phyloP scores from a whole-genome alignment of 1,140 invertebrate species.

The Pseudomyrmex cubaensis region DNA sequence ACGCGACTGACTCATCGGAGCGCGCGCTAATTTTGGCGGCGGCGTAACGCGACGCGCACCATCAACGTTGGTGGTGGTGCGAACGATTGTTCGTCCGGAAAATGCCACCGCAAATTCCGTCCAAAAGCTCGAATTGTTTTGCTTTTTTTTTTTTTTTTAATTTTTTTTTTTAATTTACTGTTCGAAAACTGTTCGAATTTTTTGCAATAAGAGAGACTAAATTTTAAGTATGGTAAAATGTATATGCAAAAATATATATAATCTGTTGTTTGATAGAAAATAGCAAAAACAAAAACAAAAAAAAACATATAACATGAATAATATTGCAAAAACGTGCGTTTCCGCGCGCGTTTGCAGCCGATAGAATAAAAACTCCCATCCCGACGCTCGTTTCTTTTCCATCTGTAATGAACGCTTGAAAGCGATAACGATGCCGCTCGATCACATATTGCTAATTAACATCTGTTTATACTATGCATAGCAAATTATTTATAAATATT shows the following conservation, averaged over 20 bases:
- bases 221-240: not conserved
- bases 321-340: conserved; percentile 11
- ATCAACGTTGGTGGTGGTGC: conserved; percentile 44
- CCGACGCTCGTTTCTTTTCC: conserved; percentile 39
- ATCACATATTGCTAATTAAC: conserved; percentile 61
- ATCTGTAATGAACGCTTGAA: conserved; percentile 55
- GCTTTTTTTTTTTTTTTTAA: not conserved
- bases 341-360: not conserved
- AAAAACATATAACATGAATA: conserved; percentile 14
- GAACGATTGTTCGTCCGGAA: conserved; percentile 45
- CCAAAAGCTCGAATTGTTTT: not conserved
- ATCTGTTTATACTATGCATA: conserved; percentile 61
- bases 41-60: conserved; percentile 46
- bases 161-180: no score
- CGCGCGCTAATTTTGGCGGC: conserved; percentile 76
- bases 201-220: no score
- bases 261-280: conserved; percentile 36
- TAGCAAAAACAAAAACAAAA: not conserved
- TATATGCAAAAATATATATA: not conserved
- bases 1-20: conserved; percentile 75
- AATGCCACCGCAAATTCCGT: conserved; percentile 22
- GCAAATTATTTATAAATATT: conserved; percentile 61
- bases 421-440: conserved; percentile 43
- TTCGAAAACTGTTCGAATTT: no score
- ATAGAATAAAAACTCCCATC: conserved; percentile 49